A percentile compares a stretch with the other conserved stretches of the same genome.
phyloP scores from a whole-genome alignment of 2,888 invertebrate genomes.

The Matsumyia berberina region DNA sequence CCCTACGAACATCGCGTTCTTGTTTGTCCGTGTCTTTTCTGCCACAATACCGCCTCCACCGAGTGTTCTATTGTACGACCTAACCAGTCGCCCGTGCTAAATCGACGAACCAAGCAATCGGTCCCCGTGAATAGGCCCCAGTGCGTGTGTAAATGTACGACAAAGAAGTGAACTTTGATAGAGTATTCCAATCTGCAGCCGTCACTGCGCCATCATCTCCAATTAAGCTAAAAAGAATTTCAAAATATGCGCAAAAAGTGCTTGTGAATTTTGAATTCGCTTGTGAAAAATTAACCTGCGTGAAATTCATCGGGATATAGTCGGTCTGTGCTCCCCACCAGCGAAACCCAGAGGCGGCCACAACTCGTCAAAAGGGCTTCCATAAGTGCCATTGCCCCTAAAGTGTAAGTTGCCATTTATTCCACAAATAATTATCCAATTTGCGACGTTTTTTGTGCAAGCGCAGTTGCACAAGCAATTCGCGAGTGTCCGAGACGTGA shows the following conservation, averaged over 20 bases:
- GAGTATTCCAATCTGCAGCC: constrained; percentile 16
- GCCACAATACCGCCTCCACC: neutral
- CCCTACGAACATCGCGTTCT: constrained; percentile 36
- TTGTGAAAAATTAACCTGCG: constrained; percentile 19
- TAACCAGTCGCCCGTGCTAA: constrained; percentile 22
- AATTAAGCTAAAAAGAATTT: constrained; percentile 3
- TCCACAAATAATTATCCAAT: constrained; percentile 13
- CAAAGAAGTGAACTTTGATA: constrained; percentile 34
- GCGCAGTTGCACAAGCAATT: constrained; percentile 25
- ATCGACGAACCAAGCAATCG: constrained; percentile 11
- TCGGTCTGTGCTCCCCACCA: neutral
- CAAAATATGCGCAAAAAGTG: constrained; percentile 57
- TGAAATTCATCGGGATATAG: neutral
- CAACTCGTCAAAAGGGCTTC: constrained; percentile 33
- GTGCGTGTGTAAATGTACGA: constrained; percentile 32
- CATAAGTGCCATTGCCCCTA: constrained; percentile 47
- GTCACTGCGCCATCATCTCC: neutral
- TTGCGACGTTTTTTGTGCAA: constrained; percentile 6
- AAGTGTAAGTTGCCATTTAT: constrained; percentile 46
- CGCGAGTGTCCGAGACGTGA: neutral
- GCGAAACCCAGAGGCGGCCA: constrained; percentile 8
- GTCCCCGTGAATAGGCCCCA: neutral
- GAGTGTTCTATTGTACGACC: neutral
- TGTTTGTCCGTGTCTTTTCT: neutral
- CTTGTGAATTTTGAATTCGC: neutral